phyloP scores from a whole-genome alignment of 1,140 invertebrate genomes.

The Akabosia matsudoensis region DNA sequence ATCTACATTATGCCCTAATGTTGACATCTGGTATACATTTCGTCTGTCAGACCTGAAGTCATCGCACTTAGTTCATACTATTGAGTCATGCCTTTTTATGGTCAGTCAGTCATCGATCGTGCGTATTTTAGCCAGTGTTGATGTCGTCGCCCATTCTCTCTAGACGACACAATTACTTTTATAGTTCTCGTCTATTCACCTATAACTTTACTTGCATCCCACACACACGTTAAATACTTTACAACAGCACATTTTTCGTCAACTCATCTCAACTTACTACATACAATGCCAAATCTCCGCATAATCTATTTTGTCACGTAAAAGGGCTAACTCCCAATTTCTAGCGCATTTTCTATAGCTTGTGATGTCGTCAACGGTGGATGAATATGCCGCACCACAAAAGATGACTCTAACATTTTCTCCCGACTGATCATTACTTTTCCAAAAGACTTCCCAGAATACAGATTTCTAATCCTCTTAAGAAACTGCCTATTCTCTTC shows the following conservation, averaged over 20 bases:
- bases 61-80: no score
- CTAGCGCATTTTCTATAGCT: not conserved
- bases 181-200: slow-evolving; percentile 1
- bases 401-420: no score
- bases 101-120: no score
- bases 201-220: not conserved
- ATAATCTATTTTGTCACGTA: slow-evolving; percentile 10
- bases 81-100: no score
- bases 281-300: not conserved
- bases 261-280: not conserved
- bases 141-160: no score
- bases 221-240: not conserved
- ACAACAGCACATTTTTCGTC: not conserved
- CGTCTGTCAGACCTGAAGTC: no score
- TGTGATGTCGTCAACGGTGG: not conserved
- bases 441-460: slow-evolving; percentile 17
- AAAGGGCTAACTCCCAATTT: not conserved
- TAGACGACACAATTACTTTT: no score
- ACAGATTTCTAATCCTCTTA: slow-evolving; percentile 10
- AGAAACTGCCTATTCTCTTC: not conserved
- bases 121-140: no score
- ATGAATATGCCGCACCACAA: no score
- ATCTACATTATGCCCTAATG: no score
- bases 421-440: not conserved
- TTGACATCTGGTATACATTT: no score